Evolutionary conservation across 2,888 invertebrate genomes (phyloP).

Genomic region (Caradrina kadenii): DNA sequence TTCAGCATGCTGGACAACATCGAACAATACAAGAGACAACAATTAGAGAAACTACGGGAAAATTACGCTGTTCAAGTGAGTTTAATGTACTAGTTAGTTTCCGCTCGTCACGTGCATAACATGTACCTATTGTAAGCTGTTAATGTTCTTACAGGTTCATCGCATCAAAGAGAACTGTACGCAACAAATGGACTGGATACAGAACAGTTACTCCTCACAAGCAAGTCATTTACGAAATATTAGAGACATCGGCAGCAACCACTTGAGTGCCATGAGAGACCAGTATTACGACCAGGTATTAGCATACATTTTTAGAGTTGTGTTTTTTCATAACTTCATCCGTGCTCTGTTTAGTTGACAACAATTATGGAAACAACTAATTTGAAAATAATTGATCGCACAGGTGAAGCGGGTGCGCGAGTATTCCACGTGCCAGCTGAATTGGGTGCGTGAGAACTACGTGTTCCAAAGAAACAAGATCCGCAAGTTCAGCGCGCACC

Average conservation of each 20-base stretch:
- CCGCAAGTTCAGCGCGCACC: slow-evolving; percentile 98
- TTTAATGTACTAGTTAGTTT: slow-evolving; percentile 29
- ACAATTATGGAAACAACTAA: slow-evolving; percentile 58
- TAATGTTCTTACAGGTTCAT: slow-evolving; percentile 91
- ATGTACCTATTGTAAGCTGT: slow-evolving; percentile 22
- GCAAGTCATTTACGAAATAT: slow-evolving; percentile 96
- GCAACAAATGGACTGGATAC: slow-evolving; percentile 98
- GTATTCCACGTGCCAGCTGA: slow-evolving; percentile 97
- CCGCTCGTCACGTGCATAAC: slow-evolving; percentile 3
- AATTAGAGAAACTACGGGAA: slow-evolving; percentile 96
- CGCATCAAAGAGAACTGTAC: slow-evolving; percentile 98
- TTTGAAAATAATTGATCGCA: slow-evolving; percentile 67
- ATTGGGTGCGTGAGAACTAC: slow-evolving; percentile 98
- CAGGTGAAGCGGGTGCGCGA: slow-evolving; percentile 97
- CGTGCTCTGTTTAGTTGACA: slow-evolving; percentile 10
- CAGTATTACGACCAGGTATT: slow-evolving; percentile 97
- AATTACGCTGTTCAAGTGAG: slow-evolving; percentile 97
- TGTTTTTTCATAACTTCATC: slow-evolving; percentile 22
- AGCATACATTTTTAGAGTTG: slow-evolving; percentile 15
- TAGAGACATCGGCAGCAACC: slow-evolving; percentile 97
- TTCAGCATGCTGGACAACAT: slow-evolving; percentile 97
- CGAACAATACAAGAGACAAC: slow-evolving; percentile 96
- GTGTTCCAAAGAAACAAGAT: slow-evolving; percentile 98
- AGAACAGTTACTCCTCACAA: slow-evolving; percentile 97
- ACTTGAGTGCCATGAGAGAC: slow-evolving; percentile 95